Base-by-base conservation (phyloP, 2,888 invertebrate genomes). In the Ganaspis brasiliensis region DNA sequence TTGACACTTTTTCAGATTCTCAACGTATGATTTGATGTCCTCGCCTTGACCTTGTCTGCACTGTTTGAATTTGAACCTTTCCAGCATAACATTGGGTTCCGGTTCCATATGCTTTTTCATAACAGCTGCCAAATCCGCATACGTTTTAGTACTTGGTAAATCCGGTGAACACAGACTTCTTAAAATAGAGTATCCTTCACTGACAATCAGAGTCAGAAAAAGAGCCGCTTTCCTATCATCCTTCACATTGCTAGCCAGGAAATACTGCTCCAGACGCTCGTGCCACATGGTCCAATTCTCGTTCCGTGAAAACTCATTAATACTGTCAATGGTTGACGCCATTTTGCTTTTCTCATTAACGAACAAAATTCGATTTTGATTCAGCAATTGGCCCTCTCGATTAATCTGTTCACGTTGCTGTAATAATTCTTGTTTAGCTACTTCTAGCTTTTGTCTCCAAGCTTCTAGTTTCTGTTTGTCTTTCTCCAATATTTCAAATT, bases 71-170 rank as follows among this genome's bases (percentile, higher is more conserved):
- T 76, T 73, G 26, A 76, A 79, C 4, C 80, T 74, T 40, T 81
- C 81, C 16, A 73, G 71, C 14, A 84, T 79, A 0, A 76, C 67
- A 35, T 37, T 78, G 10, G 78, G 81, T 37, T 49, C 71, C 12
- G 82, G 82, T 31, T 81, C 55, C 21, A 82, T 59, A 21, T 82
- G 79, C n/a, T 73, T 73, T 3, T 67, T 77, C 77, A 83, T 75
- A 5, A 79, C 57, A 16, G 72, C 40, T 3, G 56, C 72, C 3
- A 83, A 61, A 55, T 80, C 73, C 57, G 16, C 49, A 6, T 49
- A 49, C 16, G 49, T 49, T 49, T 49, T 49, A 1, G 16, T 6
- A 16, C 49, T 63, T 24, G 79, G 82, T 52, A 75, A 10, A 1
- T n/a, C 52, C 14, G 80, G 81, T 9, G 76, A 57, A 59, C 81